Percentiles rank a stretch among this genome's conserved stretches.
These are phyloP conservation scores for Argyra leucocephala DNA, from an alignment of 2,888 invertebrate genomes.

Conservation along the genomic window DNA sequence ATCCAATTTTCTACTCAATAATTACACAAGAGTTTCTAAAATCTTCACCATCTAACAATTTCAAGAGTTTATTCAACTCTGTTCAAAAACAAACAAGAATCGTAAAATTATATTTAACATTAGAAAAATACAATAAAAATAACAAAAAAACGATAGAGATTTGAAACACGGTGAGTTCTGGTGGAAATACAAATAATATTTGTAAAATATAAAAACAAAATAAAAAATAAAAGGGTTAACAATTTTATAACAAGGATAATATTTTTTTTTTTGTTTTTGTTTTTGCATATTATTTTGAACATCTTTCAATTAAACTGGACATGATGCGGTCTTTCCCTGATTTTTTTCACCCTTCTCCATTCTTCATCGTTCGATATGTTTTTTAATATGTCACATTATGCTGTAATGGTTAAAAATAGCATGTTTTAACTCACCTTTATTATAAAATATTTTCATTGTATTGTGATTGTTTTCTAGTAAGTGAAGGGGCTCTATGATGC, in stretches of 20 bases:
- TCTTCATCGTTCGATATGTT: background rate
- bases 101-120: background rate
- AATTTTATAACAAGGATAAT: background rate
- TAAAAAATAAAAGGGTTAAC: background rate
- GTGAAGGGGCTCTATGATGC: too few species aligned
- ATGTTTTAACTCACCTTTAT: background rate
- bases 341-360: background rate
- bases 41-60: background rate
- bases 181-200: too few species aligned
- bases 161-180: too few species aligned
- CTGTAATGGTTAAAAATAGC: conserved; percentile 1
- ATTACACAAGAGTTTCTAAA: too few species aligned
- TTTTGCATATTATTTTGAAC: background rate
- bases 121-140: background rate
- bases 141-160: background rate
- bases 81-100: background rate
- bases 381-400: background rate
- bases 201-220: too few species aligned
- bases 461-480: background rate
- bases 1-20: too few species aligned
- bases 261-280: background rate
- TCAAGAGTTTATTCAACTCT: background rate
- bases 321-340: background rate
- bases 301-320: conserved; percentile 3
- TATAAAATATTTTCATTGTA: background rate